These are phyloP conservation scores for Melipona quadrifasciata DNA, from an alignment of 1,140 invertebrate species.

Conservation along the genomic window DNA sequence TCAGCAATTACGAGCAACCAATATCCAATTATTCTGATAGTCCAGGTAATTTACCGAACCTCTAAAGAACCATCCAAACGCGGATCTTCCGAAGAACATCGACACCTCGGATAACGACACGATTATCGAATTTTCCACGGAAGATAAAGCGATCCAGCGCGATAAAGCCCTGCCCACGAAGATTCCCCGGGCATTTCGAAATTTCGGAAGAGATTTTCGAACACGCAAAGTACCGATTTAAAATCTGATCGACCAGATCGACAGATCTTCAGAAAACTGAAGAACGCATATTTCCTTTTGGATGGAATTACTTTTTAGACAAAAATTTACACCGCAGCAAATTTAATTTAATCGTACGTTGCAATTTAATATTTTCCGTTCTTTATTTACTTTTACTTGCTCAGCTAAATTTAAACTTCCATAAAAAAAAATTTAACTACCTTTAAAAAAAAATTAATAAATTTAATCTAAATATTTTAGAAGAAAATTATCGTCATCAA, in stretches of 20 bases:
- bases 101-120: neutral
- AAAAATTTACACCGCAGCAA: neutral
- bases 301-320: neutral
- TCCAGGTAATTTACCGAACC: neutral
- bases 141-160: neutral
- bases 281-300: no score
- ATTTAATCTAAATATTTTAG: no score
- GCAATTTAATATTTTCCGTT: no score
- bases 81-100: no score
- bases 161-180: neutral
- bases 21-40: neutral
- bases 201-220: constrained; percentile 39
- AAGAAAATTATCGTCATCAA: neutral
- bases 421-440: no score
- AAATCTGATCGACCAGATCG: no score
- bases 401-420: no score
- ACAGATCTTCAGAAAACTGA: no score
- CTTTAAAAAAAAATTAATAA: no score
- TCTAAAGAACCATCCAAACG: neutral
- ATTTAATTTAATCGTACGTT: no score
- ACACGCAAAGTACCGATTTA: neutral
- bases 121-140: constrained; percentile 20
- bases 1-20: neutral
- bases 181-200: constrained; percentile 21
- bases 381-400: no score